Conservation (phyloP, 2,888 invertebrate species). For the Parnassius mnemosyne region DNA sequence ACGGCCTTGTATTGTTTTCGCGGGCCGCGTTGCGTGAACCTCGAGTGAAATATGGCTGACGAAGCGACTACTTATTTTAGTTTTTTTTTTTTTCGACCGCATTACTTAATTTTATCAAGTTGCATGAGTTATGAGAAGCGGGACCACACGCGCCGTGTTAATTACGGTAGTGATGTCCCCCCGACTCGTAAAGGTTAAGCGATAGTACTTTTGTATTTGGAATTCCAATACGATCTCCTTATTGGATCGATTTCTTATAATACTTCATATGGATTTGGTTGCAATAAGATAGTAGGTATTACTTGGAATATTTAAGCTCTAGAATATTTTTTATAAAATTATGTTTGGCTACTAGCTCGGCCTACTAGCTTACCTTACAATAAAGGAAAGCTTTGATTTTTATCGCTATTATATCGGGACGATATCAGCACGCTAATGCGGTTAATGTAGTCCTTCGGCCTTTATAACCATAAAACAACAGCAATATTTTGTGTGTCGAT, state of each 20-base stretch:
- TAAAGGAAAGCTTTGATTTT: too few relatives aligned
- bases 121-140: constrained; percentile 75
- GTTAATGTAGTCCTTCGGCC: constrained; percentile 13
- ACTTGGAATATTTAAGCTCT: too few relatives aligned
- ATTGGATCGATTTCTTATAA: constrained; percentile 15
- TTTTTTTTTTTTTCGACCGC: constrained; percentile 59
- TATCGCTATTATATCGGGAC: too few relatives aligned
- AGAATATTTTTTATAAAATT: too few relatives aligned
- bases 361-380: too few relatives aligned
- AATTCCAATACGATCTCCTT: constrained; percentile 32
- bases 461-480: constrained; percentile 17
- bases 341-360: too few relatives aligned
- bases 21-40: constrained; percentile 76
- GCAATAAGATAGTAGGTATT: too few relatives aligned
- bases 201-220: constrained; percentile 28
- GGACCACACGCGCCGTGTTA: constrained; percentile 75
- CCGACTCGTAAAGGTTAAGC: constrained; percentile 38
- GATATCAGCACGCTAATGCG: not conserved
- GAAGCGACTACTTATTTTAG: constrained; percentile 74
- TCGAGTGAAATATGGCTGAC: constrained; percentile 74
- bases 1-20: constrained; percentile 76
- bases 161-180: constrained; percentile 62
- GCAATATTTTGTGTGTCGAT: constrained; percentile 38
- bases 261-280: not conserved
- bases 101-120: constrained; percentile 80